Base-by-base conservation (phyloP, 2,888 invertebrate genomes). In the Caradrina kadenii region DNA sequence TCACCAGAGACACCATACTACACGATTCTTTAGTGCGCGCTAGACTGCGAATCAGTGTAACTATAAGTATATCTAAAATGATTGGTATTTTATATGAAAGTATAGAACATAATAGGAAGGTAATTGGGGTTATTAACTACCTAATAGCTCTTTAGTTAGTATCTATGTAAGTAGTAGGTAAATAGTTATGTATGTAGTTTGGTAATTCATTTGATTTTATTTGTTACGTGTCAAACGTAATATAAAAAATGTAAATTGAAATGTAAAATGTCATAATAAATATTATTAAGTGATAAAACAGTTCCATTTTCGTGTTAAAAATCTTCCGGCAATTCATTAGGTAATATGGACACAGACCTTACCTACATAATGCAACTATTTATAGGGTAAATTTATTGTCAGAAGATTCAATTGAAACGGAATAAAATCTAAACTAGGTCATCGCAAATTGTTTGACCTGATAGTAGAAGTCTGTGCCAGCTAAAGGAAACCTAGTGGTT, bases 401-500 rank as follows among this genome's bases (percentile, higher is more conserved):
- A 5, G 17, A 35, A 35, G 15, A 11, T 39, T 39, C 8, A 15
- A 8, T 19, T 52, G 5, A 35, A 11, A 19, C 13, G 22, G 21
- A 64, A 55, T 49, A 31, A 66, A 49, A n/a, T 67, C 19, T 68
- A 68, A n/a, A 55, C 45, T 58, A 42, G n/a, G 8, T 48, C 11
- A 7, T 59, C 8, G 42, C 21, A 39, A 58, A 31, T 54, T n/a
- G 35, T 53, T 21, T 48, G 39, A 45, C 45, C 52, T 54, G 53
- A 39, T 17, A 50, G 49, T 13, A 5, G 6, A 31, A 31, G 63
- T 53, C 56, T 50, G n/a, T 19, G 48, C 45, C 39, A 10, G 13
- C 6, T 59, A 76, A 69, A 64, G 69, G 70, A 42, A 68, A 50
- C 63, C 56, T 71, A 83, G 82, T 69, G 56, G 45, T 56, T 67